Conservation (phyloP, 2,797 vertebrate genomes). For the Hyperoplus lanceolatus region DNA sequence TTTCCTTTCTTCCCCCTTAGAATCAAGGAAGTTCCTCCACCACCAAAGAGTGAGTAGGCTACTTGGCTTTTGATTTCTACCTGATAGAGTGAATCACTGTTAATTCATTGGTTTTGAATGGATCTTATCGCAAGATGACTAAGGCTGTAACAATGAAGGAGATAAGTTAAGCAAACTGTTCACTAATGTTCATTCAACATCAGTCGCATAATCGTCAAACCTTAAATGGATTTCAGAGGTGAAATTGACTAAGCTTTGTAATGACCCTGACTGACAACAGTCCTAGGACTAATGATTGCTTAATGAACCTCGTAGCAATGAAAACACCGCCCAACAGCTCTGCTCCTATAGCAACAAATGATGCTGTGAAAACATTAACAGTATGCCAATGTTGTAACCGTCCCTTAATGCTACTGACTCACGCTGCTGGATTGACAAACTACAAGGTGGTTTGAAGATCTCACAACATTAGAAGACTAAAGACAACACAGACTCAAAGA, state of each 20-base stretch:
- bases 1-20: conserved; percentile 67
- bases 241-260: background rate
- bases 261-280: conserved; percentile 18
- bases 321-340: conserved; percentile 29
- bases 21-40: conserved; percentile 81
- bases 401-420: conserved; percentile 29
- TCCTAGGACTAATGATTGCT: conserved; percentile 45
- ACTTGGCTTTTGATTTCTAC: background rate
- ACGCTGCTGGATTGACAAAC: conserved; percentile 38
- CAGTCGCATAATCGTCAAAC: background rate
- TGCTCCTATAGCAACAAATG: conserved; percentile 50
- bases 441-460: conserved; percentile 3
- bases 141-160: background rate
- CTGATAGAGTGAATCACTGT: background rate
- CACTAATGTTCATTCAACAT: background rate
- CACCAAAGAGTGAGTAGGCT: conserved; percentile 85
- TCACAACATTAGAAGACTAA: background rate
- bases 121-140: conserved; percentile 22
- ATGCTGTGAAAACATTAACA: conserved; percentile 39
- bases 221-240: background rate
- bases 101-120: background rate
- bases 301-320: conserved; percentile 31
- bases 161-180: conserved; percentile 21
- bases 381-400: conserved; percentile 31
- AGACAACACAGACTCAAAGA: background rate